Conservation (phyloP, 2,113 vertebrate genomes). For the Cottus gobio region DNA sequence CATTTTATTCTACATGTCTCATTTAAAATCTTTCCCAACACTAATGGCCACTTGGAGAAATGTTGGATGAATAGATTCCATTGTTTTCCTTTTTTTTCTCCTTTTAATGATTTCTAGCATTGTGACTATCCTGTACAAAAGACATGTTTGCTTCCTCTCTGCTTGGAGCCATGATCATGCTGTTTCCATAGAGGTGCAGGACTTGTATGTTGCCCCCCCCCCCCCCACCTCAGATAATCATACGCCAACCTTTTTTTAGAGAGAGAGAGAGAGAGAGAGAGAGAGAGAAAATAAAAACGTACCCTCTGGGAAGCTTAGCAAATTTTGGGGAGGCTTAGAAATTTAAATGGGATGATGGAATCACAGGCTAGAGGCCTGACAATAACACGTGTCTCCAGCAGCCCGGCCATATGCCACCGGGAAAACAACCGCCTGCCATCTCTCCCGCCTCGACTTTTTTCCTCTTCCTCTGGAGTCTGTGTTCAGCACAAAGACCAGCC, state of each 20-base stretch:
- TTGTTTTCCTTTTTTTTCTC: no score
- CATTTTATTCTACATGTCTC: no score
- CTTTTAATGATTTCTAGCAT: no score
- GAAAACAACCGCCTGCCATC: slow-evolving; percentile 27
- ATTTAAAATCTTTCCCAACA: no score
- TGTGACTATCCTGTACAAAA: background rate
- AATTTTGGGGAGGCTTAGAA: slow-evolving; percentile 19
- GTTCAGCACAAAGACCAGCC: background rate
- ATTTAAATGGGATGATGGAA: slow-evolving; percentile 51
- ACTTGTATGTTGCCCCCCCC: background rate
- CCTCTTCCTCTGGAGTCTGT: background rate
- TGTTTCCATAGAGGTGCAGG: background rate
- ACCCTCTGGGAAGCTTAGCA: slow-evolving; percentile 19
- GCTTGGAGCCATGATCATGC: background rate
- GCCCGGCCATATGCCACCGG: slow-evolving; percentile 51
- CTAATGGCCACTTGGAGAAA: no score
- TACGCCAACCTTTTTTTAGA: slow-evolving; percentile 12
- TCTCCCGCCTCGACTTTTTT: background rate
- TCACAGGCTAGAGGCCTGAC: slow-evolving; percentile 40
- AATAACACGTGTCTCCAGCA: slow-evolving; percentile 50
- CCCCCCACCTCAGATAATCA: slow-evolving; percentile 33
- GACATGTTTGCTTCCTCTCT: background rate
- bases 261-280: background rate
- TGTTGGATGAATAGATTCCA: no score
- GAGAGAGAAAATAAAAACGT: background rate